These are phyloP conservation scores for Arnoldichthys spilopterus DNA, from an alignment of 2,797 vertebrate species.

Conservation along the genomic window DNA sequence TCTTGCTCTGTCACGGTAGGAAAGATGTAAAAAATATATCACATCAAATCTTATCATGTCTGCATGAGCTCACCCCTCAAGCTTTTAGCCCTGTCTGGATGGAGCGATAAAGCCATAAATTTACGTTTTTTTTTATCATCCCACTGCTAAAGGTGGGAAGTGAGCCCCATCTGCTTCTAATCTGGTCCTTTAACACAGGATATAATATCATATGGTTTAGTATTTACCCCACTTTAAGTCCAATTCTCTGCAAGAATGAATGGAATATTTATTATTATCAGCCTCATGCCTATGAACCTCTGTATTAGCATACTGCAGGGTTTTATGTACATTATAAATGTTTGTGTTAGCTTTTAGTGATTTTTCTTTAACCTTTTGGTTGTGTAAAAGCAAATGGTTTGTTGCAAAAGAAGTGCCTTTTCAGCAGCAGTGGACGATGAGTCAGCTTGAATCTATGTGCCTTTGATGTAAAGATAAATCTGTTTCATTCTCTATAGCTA, in stretches of 20 bases:
- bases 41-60: constrained; percentile 21
- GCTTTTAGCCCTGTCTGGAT: constrained; percentile 37
- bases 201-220: not conserved
- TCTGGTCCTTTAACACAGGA: constrained; percentile 1
- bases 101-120: constrained; percentile 48
- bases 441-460: constrained; percentile 27
- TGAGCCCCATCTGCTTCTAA: constrained; percentile 11
- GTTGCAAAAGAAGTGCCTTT: constrained; percentile 25
- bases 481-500: constrained; percentile 27
- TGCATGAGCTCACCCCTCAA: constrained; percentile 31
- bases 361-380: too few species aligned
- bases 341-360: not conserved
- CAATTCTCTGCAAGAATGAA: not conserved
- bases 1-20: constrained; percentile 16
- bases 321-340: not conserved
- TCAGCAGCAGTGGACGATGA: constrained; percentile 13
- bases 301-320: not conserved
- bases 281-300: not conserved
- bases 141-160: constrained; percentile 33
- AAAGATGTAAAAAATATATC: constrained; percentile 26
- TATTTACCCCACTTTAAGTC: not conserved
- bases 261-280: not conserved
- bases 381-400: not conserved
- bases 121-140: constrained; percentile 17
- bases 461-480: constrained; percentile 46